Percentiles rank a stretch among this genome's conserved stretches.
Conservation (phyloP, 2,797 vertebrate genomes). For the Acrossocheilus fasciatus region DNA sequence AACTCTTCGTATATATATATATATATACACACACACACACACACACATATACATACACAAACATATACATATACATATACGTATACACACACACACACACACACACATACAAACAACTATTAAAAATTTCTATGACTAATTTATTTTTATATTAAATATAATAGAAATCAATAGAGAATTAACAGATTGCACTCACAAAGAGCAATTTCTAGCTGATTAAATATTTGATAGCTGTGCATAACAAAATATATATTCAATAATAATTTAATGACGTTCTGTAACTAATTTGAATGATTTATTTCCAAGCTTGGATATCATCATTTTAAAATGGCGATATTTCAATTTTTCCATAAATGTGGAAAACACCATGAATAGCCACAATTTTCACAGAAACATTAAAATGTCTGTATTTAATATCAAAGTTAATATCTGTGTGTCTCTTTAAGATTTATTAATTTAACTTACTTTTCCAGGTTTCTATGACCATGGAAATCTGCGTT, state of each 20-base stretch:
- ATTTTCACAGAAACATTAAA: neutral
- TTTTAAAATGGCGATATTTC: neutral
- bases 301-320: neutral
- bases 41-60: too few relatives aligned
- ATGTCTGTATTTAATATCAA: neutral
- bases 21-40: too few relatives aligned
- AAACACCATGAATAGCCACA: neutral
- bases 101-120: neutral
- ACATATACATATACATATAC: too few relatives aligned
- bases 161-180: neutral
- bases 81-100: too few relatives aligned
- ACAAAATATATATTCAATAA: neutral
- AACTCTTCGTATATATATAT: too few relatives aligned
- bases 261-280: neutral
- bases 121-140: neutral
- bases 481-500: neutral
- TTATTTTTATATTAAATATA: neutral
- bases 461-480: neutral
- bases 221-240: neutral
- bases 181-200: neutral
- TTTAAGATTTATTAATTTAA: neutral
- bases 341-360: neutral
- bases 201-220: neutral
- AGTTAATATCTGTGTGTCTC: neutral
- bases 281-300: neutral